A percentile compares a stretch with the other conserved stretches of the same genome.
phyloP scores from a whole-genome alignment of 2,113 vertebrate genomes.

The crab-eating macaque (Macaca fascicularis) region T2T-MFA8v1.1 NC_088378.1:19087001-19087500 shows the following conservation, averaged over 20 bases:
- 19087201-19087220: background rate
- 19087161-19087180: background rate
- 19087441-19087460: background rate
- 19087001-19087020: background rate
- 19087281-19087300: background rate
- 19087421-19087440: background rate
- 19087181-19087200: background rate
- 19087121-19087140: background rate
- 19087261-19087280: background rate
- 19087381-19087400: background rate
- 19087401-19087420: background rate
- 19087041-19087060: background rate
- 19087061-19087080: background rate
- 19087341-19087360: background rate
- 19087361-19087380: background rate
- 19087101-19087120: background rate
- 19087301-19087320: background rate
- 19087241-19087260: background rate
- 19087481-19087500: background rate
- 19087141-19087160: background rate
- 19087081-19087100: background rate
- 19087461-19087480: background rate
- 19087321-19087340: background rate
- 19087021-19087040: background rate
- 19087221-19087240: background rate